phyloP scores from a whole-genome alignment of 92 coral and sea anemone species.

The Paragorgia papillata region DNA sequence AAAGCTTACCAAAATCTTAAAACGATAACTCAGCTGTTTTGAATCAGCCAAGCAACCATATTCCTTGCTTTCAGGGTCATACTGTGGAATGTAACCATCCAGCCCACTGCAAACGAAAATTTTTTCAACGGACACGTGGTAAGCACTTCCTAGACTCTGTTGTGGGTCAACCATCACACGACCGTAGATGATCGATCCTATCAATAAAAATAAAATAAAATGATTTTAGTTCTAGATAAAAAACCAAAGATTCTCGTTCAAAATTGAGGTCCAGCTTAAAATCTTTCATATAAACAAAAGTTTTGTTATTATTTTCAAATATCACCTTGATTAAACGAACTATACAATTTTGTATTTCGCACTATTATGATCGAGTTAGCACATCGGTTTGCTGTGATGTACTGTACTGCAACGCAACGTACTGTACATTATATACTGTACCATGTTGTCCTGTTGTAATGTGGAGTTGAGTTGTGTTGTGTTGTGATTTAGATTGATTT shows the following conservation, averaged over 20 bases:
- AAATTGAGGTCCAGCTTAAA: too few relatives aligned
- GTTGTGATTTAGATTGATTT: too few relatives aligned
- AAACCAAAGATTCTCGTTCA: background rate
- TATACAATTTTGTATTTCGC: too few relatives aligned
- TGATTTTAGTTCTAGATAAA: background rate
- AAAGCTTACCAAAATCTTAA: conserved; percentile 85
- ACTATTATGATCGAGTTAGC: too few relatives aligned
- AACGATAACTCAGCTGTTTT: conserved; percentile 64
- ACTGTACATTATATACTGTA: too few relatives aligned
- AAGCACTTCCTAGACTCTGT: conserved; percentile 65
- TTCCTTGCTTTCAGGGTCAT: conserved; percentile 72
- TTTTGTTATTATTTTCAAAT: too few relatives aligned
- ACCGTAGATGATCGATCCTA: conserved; percentile 93
- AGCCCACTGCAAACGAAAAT: conserved; percentile 88
- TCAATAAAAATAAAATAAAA: conserved; percentile 1
- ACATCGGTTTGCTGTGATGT: too few relatives aligned
- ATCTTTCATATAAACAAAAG: too few relatives aligned
- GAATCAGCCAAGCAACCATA: conserved; percentile 94
- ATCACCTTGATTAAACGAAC: too few relatives aligned
- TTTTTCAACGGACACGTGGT: conserved; percentile 74
- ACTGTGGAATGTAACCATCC: conserved; percentile 76
- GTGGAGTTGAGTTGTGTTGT: too few relatives aligned
- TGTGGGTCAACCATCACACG: conserved; percentile 66
- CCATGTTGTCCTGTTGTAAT: too few relatives aligned
- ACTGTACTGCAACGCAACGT: too few relatives aligned